Evolutionary conservation across 1,140 invertebrate species (phyloP), one percentile per base, ranked within the genome.

Genomic region (Diorhabda sublineata): DNA sequence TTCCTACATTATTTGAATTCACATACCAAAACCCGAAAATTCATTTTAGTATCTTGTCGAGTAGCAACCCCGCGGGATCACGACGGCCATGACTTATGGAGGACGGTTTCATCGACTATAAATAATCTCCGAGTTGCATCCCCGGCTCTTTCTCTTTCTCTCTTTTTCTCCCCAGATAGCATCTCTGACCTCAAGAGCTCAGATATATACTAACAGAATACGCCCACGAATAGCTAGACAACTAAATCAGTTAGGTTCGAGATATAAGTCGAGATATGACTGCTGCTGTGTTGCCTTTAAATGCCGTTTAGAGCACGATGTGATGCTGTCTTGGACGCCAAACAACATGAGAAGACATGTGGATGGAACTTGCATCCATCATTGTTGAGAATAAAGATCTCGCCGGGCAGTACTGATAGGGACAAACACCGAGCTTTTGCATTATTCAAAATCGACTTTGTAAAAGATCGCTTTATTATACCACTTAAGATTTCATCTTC

Each of bases 241-340:
- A 77, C 75, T 77, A 77, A 77, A 77, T 77, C 75, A 77, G 74
- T 77, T 77, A 75, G 65, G n/a, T 68, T 73, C 68, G 71, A 75
- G 69, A 73, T 69, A 71, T 69, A 73, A 73, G 58, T 65, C 67
- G 65, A 52, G 67, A 69, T 71, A 68, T 66, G 69, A 58, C 66
- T 66, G 63, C 68, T 64, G 68, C 58, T 58, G 58, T 69, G 66
- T 60, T 57, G 56, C 47, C 64, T 67, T 66, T 61, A 73, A 74
- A 76, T 73, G 70, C 74, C 73, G 73, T 76, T 69, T 72, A 69
- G 66, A 67, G 67, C 72, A 74, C 70, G 74, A 72, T 62, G 67
- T 52, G 58, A 58, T 62, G 60, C 70, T 65, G 71, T 65, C 64
- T 57, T 64, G 71, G 69, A 71, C 67, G 71, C 71, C 65, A 69